These are phyloP conservation scores for Netelia virgata DNA, from an alignment of 2,888 invertebrate species.

Conservation along the genomic window DNA sequence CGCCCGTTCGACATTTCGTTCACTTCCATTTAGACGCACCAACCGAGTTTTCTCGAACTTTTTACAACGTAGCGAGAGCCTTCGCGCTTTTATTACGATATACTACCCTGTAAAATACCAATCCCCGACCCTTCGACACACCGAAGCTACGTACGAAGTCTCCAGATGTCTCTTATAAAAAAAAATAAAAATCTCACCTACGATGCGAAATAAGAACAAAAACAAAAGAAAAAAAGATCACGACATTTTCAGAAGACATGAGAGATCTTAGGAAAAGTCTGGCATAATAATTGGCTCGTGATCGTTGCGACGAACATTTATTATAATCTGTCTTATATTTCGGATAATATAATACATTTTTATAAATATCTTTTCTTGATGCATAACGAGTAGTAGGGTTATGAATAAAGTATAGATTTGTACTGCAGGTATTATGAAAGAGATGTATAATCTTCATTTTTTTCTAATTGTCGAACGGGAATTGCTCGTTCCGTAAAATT, in stretches of 20 bases:
- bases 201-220: not conserved
- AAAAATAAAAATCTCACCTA: not conserved
- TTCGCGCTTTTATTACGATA: conserved; percentile 46
- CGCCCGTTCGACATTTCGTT: conserved; percentile 12
- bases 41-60: not conserved
- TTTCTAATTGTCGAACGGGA: not conserved
- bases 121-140: not conserved
- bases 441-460: not conserved
- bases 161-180: not conserved
- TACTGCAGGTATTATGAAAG: not conserved
- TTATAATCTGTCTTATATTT: not conserved
- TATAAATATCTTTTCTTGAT: not conserved
- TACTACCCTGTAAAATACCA: conserved; percentile 5
- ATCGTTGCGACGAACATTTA: not conserved
- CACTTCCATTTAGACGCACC: not conserved
- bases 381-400: not conserved
- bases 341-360: not conserved
- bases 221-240: not conserved
- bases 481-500: conserved; percentile 4
- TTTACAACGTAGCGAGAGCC: conserved; percentile 21
- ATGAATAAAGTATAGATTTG: not conserved
- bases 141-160: not conserved
- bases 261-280: not conserved
- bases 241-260: not conserved
- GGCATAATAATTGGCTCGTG: not conserved